Conservation (phyloP, 2,797 vertebrate genomes). For the Malurus splendens region DNA sequence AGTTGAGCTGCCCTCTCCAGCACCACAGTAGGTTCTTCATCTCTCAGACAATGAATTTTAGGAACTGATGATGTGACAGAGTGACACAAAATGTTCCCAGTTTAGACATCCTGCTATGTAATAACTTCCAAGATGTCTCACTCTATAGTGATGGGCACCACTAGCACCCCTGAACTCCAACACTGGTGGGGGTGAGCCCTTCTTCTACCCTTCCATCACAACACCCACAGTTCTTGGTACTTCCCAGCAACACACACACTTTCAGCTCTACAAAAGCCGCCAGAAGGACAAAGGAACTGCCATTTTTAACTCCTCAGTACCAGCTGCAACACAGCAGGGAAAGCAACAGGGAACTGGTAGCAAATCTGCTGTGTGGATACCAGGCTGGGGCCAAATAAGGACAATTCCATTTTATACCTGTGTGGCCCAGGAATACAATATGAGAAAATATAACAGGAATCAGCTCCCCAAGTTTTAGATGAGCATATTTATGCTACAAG, state of each 20-base stretch:
- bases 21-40: not conserved
- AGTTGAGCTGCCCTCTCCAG: not conserved
- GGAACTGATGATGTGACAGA: not conserved
- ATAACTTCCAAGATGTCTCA: rapidly evolving
- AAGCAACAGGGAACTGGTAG: conserved; percentile 27
- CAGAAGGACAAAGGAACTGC: not conserved
- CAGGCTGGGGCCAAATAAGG: conserved; percentile 13
- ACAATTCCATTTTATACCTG: not conserved
- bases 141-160: not conserved
- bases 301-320: conserved; percentile 11
- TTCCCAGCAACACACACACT: not conserved
- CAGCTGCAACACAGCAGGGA: conserved; percentile 42
- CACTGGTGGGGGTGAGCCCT: not conserved
- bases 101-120: not conserved
- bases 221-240: not conserved
- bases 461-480: not conserved
- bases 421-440: not conserved
- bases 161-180: not conserved
- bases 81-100: not conserved
- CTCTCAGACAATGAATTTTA: not conserved
- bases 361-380: conserved; percentile 12
- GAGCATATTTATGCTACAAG: not conserved
- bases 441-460: not conserved
- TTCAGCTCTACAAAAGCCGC: not conserved
- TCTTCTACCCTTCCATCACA: not conserved